phyloP scores from a whole-genome alignment of 1,140 invertebrate species.

The Drosophila quadrilineata region DNA sequence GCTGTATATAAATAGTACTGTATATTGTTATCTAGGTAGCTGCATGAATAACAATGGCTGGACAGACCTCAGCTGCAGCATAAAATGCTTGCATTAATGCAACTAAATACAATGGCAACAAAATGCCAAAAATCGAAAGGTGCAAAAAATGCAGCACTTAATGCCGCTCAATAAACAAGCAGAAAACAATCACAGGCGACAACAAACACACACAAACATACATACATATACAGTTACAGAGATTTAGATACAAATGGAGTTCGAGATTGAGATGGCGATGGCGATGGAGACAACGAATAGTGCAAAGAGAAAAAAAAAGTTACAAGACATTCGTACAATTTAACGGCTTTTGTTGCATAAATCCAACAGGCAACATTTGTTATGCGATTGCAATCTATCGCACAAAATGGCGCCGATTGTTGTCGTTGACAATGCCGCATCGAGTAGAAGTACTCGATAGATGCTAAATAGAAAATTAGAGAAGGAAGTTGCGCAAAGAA shows the following conservation, averaged over 20 bases:
- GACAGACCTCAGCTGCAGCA: conserved; percentile 17
- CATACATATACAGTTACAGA: not conserved
- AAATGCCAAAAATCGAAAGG: conserved; percentile 37
- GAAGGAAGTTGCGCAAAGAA: not conserved
- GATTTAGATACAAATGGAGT: not conserved
- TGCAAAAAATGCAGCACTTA: conserved; percentile 45
- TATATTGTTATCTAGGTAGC: conserved; percentile 11
- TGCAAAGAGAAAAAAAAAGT: conserved; percentile 47
- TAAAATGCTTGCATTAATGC: conserved; percentile 5
- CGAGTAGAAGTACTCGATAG: conserved; percentile 29
- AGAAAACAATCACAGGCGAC: conserved; percentile 56
- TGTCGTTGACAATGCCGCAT: conserved; percentile 66
- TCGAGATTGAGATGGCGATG: conserved; percentile 12
- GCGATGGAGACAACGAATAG: conserved; percentile 30
- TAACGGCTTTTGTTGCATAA: conserved; percentile 79
- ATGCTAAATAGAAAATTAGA: conserved; percentile 9
- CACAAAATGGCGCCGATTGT: conserved; percentile 68
- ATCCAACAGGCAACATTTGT: conserved; percentile 72
- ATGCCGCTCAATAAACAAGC: conserved; percentile 74
- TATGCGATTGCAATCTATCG: conserved; percentile 72
- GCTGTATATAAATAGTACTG: conserved; percentile 1
- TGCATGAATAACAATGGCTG: conserved; percentile 58
- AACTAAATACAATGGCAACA: conserved; percentile 4
- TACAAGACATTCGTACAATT: conserved; percentile 68
- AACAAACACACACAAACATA: conserved; percentile 16